Evolutionary conservation across 2,797 vertebrate genomes (phyloP).

Genomic region (Zenarchopterus dispar): DNA sequence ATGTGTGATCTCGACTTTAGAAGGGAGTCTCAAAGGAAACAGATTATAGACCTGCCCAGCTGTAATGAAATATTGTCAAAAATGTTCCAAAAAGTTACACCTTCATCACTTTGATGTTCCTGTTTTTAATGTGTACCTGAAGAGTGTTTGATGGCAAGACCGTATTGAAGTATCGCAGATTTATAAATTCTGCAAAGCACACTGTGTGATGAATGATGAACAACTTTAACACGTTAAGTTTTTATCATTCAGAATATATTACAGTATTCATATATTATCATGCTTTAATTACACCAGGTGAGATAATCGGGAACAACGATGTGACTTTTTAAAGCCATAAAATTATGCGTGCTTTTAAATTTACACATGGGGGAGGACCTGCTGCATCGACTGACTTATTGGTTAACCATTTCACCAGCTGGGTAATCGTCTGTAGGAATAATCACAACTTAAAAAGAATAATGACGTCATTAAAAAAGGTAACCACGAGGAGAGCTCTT

Average conservation of each 20-base stretch:
- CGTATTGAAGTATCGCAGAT: constrained; percentile 26
- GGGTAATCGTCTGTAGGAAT: no score
- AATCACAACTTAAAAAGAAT: no score
- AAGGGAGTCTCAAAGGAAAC: constrained; percentile 77
- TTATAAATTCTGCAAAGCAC: constrained; percentile 29
- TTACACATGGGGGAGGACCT: no score
- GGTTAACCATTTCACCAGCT: no score
- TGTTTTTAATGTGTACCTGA: constrained; percentile 58
- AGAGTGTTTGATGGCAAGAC: constrained; percentile 56
- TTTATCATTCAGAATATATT: constrained; percentile 13
- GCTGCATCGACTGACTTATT: no score
- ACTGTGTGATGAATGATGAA: constrained; percentile 17
- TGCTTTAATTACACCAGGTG: background rate
- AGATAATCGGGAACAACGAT: no score
- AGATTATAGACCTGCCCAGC: constrained; percentile 75
- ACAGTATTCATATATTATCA: constrained; percentile 1
- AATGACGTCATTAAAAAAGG: no score
- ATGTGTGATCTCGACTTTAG: constrained; percentile 80
- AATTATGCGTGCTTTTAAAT: no score
- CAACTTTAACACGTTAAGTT: constrained; percentile 19
- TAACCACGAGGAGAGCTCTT: no score
- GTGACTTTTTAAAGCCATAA: no score
- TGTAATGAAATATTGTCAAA: constrained; percentile 79
- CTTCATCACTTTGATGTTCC: constrained; percentile 68
- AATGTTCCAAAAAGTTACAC: constrained; percentile 72